Conservation (phyloP, 2,797 vertebrate genomes). For the Myotis planiceps region DNA sequence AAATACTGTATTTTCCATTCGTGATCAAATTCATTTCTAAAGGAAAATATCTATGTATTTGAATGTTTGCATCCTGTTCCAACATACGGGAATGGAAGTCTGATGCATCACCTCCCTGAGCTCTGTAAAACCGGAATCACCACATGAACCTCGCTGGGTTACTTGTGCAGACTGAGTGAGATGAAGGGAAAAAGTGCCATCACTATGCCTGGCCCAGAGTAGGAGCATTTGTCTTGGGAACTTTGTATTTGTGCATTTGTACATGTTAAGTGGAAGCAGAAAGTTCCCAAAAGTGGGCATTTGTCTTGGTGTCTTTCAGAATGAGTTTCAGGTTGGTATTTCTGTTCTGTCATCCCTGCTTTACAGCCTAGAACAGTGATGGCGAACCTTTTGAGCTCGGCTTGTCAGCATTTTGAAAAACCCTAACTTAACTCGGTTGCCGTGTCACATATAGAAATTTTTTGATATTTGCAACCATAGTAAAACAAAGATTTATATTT, state of each 20-base stretch:
- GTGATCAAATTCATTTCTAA: background rate
- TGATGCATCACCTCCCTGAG: background rate
- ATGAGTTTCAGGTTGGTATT: background rate
- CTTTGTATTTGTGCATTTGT: too few species aligned
- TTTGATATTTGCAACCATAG: too few species aligned
- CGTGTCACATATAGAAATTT: too few species aligned
- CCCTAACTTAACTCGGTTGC: too few species aligned
- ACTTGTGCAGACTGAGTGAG: background rate
- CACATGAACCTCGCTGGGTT: background rate
- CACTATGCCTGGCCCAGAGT: background rate
- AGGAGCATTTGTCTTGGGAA: background rate
- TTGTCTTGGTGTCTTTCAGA: background rate
- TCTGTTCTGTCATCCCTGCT: background rate
- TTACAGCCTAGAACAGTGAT: background rate
- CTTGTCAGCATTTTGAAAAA: too few species aligned
- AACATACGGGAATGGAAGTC: background rate
- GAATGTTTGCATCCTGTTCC: background rate
- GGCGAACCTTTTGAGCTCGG: too few species aligned
- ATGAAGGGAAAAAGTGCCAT: background rate
- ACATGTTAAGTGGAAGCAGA: too few species aligned
- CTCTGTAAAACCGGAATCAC: background rate
- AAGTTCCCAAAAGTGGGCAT: background rate
- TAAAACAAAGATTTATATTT: too few species aligned
- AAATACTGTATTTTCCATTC: background rate
- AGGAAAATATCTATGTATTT: background rate